Evolutionary conservation across 2,888 invertebrate genomes (phyloP).

Genomic region (Pheosia tremula): DNA sequence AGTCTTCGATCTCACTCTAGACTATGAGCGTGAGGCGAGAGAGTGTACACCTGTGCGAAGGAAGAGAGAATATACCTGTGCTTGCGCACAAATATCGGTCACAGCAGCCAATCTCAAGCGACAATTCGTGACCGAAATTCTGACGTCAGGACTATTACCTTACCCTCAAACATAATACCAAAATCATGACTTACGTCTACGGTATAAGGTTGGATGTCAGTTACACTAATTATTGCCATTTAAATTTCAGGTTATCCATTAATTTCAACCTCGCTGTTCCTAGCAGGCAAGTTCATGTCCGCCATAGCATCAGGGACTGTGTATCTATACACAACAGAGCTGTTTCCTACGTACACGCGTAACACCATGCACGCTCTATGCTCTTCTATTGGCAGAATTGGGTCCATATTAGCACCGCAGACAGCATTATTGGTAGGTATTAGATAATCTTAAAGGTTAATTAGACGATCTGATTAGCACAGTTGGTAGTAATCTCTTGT

Average conservation of each 20-base stretch:
- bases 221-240: neutral
- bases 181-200: neutral
- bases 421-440: conserved; percentile 44
- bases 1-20: no score
- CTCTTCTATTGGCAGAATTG: conserved; percentile 81
- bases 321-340: conserved; percentile 69
- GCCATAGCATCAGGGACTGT: conserved; percentile 81
- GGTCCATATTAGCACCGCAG: conserved; percentile 84
- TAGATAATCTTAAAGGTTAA: neutral
- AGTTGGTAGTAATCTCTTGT: no score
- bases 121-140: no score
- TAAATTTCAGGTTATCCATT: conserved; percentile 37
- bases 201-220: neutral
- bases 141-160: no score
- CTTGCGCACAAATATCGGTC: no score
- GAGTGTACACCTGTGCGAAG: no score
- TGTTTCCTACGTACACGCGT: conserved; percentile 84
- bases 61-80: no score
- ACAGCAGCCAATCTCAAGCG: no score
- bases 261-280: conserved; percentile 58
- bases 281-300: conserved; percentile 78
- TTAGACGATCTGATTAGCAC: no score
- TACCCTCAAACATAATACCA: no score
- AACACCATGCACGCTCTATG: conserved; percentile 85
- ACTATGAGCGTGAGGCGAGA: no score